Percentiles rank a stretch among this genome's conserved stretches.
Evolutionary conservation across 1,140 invertebrate genomes (phyloP).

Genomic region (Scaptomyza graminum): DNA sequence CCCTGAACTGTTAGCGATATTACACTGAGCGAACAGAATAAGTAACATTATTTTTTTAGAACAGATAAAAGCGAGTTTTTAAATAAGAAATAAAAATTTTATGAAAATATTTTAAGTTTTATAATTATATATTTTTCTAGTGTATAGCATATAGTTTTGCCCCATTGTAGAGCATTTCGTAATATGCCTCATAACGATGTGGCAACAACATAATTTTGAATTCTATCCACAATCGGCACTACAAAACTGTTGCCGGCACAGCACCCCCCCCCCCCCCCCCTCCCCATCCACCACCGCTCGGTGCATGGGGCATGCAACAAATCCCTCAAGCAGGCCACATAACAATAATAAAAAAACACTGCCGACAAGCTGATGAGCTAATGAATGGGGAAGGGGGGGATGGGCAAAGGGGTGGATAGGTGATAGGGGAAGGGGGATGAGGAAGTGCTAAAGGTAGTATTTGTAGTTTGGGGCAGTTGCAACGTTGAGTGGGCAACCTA

Average conservation of each 20-base stretch:
- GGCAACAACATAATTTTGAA: too few species aligned
- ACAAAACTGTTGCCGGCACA: conserved; percentile 1
- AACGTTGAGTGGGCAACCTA: conserved; percentile 14
- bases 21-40: not conserved
- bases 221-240: too few species aligned
- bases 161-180: too few species aligned
- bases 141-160: too few species aligned
- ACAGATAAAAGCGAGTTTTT: too few species aligned
- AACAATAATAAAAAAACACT: conserved; percentile 8
- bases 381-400: not conserved
- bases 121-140: too few species aligned
- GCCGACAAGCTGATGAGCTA: conserved; percentile 10
- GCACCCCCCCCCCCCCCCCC: not conserved
- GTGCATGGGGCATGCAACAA: conserved; percentile 20
- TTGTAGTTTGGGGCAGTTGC: not conserved
- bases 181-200: too few species aligned
- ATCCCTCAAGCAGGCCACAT: conserved; percentile 7
- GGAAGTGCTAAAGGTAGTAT: not conserved
- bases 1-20: not conserved
- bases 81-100: too few species aligned
- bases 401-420: not conserved
- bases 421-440: not conserved
- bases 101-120: too few species aligned
- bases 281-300: too few species aligned
- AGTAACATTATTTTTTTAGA: too few species aligned